phyloP scores from a whole-genome alignment of 2,797 vertebrate genomes.

The Bothrops alternatus region DNA sequence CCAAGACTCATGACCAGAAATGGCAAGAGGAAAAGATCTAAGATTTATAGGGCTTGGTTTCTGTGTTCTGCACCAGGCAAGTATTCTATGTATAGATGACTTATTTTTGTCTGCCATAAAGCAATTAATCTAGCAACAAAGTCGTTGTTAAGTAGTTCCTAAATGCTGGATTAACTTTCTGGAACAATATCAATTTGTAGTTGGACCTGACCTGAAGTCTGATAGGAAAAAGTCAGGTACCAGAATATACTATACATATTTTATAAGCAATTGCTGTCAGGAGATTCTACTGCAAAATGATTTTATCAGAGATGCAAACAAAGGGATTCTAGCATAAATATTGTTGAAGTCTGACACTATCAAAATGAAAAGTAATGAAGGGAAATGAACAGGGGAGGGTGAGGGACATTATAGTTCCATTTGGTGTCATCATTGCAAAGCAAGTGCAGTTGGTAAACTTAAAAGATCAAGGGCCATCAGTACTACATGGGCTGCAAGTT shows the following conservation, averaged over 20 bases:
- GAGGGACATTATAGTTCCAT: conserved; percentile 36
- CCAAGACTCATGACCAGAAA: neutral
- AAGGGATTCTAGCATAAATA: conserved; percentile 59
- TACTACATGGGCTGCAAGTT: conserved; percentile 30
- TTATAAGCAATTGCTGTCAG: conserved; percentile 33
- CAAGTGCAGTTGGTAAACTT: conserved; percentile 38
- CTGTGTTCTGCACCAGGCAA: neutral
- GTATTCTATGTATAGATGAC: neutral
- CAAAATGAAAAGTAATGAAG: conserved; percentile 61
- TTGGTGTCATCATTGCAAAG: conserved; percentile 44
- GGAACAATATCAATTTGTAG: neutral
- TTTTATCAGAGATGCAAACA: conserved; percentile 53
- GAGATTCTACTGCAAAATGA: conserved; percentile 14
- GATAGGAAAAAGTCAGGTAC: neutral
- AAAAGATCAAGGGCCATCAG: conserved; percentile 23
- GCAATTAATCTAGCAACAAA: neutral
- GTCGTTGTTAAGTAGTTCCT: neutral
- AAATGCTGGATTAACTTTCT: neutral
- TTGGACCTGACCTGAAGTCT: neutral
- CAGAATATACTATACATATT: neutral
- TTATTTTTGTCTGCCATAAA: neutral
- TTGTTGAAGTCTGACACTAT: conserved; percentile 50
- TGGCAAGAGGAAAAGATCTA: neutral
- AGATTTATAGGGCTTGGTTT: neutral
- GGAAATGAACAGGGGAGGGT: conserved; percentile 42